Percentiles rank a stretch among this genome's conserved stretches.
These are phyloP conservation scores for Lagopus muta DNA, from an alignment of 2,113 vertebrate species.

Conservation along the genomic window DNA sequence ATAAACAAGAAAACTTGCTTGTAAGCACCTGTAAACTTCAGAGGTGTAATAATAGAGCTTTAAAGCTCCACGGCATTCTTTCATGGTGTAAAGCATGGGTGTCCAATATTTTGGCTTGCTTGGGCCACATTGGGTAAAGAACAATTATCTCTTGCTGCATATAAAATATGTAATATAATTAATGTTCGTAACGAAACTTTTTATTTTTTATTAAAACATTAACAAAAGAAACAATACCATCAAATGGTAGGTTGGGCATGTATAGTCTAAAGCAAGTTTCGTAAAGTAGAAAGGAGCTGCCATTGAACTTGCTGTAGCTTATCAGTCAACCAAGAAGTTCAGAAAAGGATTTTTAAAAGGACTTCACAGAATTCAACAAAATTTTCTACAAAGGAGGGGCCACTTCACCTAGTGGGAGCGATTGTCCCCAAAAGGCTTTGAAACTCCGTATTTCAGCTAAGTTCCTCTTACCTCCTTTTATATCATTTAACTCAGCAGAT, in stretches of 20 bases:
- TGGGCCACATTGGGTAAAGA: background rate
- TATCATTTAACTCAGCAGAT: background rate
- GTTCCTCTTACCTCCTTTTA: background rate
- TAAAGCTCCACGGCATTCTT: background rate
- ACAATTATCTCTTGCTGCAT: background rate
- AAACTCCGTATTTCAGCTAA: background rate
- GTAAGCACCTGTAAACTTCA: background rate
- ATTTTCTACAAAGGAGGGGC: background rate
- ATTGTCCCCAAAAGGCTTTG: background rate
- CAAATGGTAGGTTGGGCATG: no score
- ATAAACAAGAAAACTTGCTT: background rate
- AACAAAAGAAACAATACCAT: no score
- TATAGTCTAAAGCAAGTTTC: background rate
- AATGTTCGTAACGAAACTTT: no score
- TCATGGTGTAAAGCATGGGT: background rate
- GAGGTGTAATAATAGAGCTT: background rate
- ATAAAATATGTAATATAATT: background rate
- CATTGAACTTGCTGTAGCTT: background rate
- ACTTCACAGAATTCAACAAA: background rate
- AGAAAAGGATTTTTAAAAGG: background rate
- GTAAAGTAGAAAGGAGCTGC: fast-evolving
- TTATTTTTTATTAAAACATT: no score
- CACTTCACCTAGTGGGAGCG: background rate
- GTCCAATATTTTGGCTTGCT: background rate
- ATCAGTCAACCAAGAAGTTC: background rate